Base-by-base conservation (phyloP, 2,113 vertebrate species). In the Willisornis vidua region DNA sequence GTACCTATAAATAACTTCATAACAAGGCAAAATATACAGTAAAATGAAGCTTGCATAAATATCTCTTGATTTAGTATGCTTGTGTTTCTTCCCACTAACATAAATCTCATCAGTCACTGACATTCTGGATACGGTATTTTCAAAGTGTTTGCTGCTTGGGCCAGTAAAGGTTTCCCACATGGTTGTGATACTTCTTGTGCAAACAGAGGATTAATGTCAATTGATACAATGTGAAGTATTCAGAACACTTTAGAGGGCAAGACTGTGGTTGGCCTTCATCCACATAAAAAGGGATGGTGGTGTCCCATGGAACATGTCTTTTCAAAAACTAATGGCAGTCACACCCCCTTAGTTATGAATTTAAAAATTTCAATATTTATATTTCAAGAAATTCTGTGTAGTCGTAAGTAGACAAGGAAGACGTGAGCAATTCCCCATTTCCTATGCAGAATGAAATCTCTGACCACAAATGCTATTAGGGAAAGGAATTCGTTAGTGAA, bases 1-100 rank as follows among this genome's bases (percentile, higher is more conserved):
- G 62, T 39, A 68, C 52, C 89, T 87, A 94, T 93, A 94, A 94
- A 90, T 94, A 97, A 93, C 73, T 65, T 71, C 57, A 37, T 73
- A 90, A 89, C 45, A 89, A 62, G 59, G 55, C 87, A 57, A 95
- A 96, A 97, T 93, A 82, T 78, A 91, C 71, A 89, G 48, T 45
- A 83, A 95, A 95, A 92, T 67, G 29, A 91, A 92, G 37, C 57
- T 71, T 83, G 16, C 65, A 79, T 86, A 94, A 96, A 77, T 90
- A 92, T 57, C 5, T 90, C 90, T 31, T 83, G 65, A 73, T 85
- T n/a, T 49, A 93, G 82, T 16, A 80, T 16, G 7, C 74, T 54
- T 63, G 9, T 41, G 33, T 76, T 87, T 91, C 74, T n/a, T 92
- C 39, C 31, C 33, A 80, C 37, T 55, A 54, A 82, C 54, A 92